These are phyloP conservation scores for Hepsetus odoe DNA, from an alignment of 2,113 vertebrate species.

Conservation along the genomic window DNA sequence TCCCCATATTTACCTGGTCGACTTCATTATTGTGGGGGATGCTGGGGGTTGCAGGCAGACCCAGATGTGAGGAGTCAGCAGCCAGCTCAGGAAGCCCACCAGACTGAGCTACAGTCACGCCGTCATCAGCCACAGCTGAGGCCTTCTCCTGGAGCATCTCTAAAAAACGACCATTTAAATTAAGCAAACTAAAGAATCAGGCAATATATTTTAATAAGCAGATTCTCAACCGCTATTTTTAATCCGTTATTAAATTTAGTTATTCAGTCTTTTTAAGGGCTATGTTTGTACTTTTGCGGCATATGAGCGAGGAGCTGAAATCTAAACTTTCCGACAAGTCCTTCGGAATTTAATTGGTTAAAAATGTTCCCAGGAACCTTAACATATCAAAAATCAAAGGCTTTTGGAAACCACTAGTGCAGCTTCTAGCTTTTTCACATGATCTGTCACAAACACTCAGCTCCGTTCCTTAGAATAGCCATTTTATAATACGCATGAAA, in stretches of 20 bases:
- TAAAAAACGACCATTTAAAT: conserved; percentile 48
- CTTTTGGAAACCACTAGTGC: no score
- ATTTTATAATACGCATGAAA: neutral
- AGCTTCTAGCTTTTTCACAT: no score
- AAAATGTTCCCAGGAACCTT: no score
- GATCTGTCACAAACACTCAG: neutral
- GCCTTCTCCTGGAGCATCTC: conserved; percentile 98
- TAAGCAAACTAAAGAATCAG: neutral
- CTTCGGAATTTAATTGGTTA: no score
- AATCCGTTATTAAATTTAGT: neutral
- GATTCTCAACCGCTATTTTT: neutral
- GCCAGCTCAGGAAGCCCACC: conserved; percentile 76
- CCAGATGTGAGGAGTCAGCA: conserved; percentile 78
- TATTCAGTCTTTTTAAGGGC: no score
- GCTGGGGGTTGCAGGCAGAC: conserved; percentile 77
- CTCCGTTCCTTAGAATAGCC: neutral
- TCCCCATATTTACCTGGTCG: conserved; percentile 83
- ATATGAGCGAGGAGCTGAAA: no score
- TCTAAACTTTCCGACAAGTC: no score
- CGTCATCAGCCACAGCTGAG: conserved; percentile 87
- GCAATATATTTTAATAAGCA: neutral
- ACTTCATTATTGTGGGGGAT: conserved; percentile 81
- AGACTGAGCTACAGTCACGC: conserved; percentile 79
- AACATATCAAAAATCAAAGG: no score
- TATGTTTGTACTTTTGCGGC: no score